phyloP scores from a whole-genome alignment of 2,888 invertebrate genomes.

The Deladenus siricidicola region DNA sequence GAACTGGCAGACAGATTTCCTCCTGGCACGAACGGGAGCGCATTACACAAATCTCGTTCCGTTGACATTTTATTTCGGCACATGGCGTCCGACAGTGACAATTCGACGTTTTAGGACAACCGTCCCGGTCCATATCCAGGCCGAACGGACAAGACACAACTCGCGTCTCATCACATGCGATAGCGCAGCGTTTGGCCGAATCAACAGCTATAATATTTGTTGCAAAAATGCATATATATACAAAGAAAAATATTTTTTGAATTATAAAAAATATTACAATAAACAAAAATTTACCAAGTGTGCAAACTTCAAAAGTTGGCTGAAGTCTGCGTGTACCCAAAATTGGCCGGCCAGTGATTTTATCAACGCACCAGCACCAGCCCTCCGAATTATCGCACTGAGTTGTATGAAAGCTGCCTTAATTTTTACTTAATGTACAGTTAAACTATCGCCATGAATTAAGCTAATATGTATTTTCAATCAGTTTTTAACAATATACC shows the following conservation, averaged over 20 bases:
- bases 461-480: too few species aligned
- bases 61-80: conserved; percentile 23
- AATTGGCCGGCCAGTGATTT: conserved; percentile 23
- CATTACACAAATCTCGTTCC: conserved; percentile 30
- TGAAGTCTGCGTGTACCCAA: conserved; percentile 24
- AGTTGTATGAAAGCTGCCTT: conserved; percentile 12
- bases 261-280: neutral
- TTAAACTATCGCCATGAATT: too few species aligned
- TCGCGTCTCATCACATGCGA: conserved; percentile 18
- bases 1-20: conserved; percentile 34
- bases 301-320: conserved; percentile 19
- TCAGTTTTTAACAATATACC: too few species aligned
- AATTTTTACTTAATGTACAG: too few species aligned
- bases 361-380: conserved; percentile 35
- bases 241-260: too few species aligned
- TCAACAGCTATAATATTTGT: neutral
- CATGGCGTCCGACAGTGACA: conserved; percentile 32
- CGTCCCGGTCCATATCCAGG: conserved; percentile 26
- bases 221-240: too few species aligned
- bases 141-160: conserved; percentile 28
- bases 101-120: conserved; percentile 28
- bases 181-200: conserved; percentile 8
- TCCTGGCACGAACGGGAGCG: conserved; percentile 25
- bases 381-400: conserved; percentile 24
- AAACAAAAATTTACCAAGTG: neutral